Evolutionary conservation across 2,797 vertebrate genomes (phyloP).

Genomic region (Remorina albescens): DNA sequence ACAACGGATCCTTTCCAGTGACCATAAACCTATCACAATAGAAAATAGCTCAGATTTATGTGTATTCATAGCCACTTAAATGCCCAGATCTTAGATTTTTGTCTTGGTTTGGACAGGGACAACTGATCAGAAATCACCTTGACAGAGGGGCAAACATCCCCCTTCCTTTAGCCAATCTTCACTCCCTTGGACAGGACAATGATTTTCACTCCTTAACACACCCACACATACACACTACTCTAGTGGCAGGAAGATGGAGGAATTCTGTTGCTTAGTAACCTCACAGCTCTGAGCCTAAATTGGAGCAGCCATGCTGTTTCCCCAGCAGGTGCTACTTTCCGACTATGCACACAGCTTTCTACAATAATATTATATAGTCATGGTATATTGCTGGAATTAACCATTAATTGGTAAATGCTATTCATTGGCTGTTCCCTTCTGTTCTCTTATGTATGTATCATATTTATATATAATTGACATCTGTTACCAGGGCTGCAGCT

Average conservation of each 20-base stretch:
- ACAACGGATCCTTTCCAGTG: slow-evolving; percentile 28
- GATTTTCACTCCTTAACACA: slow-evolving; percentile 19
- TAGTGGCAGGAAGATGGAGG: slow-evolving; percentile 70
- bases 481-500: background rate
- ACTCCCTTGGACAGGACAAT: slow-evolving; percentile 8
- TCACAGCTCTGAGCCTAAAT: slow-evolving; percentile 53
- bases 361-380: background rate
- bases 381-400: background rate
- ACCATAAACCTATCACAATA: slow-evolving; percentile 24
- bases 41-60: slow-evolving; percentile 15
- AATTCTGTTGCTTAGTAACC: slow-evolving; percentile 83
- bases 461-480: slow-evolving; percentile 3
- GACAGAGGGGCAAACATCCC: slow-evolving; percentile 42
- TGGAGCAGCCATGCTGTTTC: slow-evolving; percentile 50
- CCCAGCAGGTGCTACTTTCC: slow-evolving; percentile 60
- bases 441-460: background rate
- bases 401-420: slow-evolving; percentile 5
- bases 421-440: slow-evolving; percentile 17
- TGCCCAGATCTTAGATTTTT: slow-evolving; percentile 22
- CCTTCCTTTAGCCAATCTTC: slow-evolving; percentile 21
- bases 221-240: slow-evolving; percentile 32
- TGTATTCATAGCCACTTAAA: slow-evolving; percentile 18
- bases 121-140: slow-evolving; percentile 51
- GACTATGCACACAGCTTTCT: slow-evolving; percentile 11
- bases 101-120: slow-evolving; percentile 24